phyloP scores from a whole-genome alignment of 2,797 vertebrate genomes.

The Taeniopygia guttata region DNA sequence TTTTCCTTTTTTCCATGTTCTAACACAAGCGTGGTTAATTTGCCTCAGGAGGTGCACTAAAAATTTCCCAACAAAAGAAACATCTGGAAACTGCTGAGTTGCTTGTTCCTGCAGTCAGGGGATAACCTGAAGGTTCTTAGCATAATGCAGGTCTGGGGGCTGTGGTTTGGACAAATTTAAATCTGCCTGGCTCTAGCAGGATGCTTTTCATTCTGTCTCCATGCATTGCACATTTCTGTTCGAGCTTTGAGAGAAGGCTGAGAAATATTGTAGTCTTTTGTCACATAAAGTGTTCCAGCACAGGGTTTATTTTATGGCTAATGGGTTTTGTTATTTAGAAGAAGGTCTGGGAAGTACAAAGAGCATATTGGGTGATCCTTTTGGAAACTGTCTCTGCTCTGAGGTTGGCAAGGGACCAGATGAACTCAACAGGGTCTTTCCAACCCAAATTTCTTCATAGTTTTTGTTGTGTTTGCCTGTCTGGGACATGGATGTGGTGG shows the following conservation, averaged over 20 bases:
- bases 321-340: not conserved
- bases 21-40: not conserved
- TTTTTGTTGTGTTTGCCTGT: fast-evolving
- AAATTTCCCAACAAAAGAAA: not conserved
- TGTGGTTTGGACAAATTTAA: not conserved
- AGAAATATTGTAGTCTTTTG: not conserved
- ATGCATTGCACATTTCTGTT: not conserved
- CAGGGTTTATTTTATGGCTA: not conserved
- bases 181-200: not conserved
- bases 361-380: fast-evolving
- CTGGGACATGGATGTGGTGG: not conserved
- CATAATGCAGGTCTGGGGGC: not conserved
- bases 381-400: not conserved
- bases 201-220: not conserved
- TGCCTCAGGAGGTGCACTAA: not conserved
- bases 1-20: not conserved
- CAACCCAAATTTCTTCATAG: not conserved
- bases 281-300: not conserved
- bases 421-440: not conserved
- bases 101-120: not conserved
- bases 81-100: not conserved
- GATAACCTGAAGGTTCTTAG: not conserved
- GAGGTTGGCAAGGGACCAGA: not conserved
- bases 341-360: not conserved
- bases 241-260: not conserved